Percentiles rank a stretch among this genome's conserved stretches.
phyloP scores from a whole-genome alignment of 2,888 invertebrate species.

The Mimas tiliae region DNA sequence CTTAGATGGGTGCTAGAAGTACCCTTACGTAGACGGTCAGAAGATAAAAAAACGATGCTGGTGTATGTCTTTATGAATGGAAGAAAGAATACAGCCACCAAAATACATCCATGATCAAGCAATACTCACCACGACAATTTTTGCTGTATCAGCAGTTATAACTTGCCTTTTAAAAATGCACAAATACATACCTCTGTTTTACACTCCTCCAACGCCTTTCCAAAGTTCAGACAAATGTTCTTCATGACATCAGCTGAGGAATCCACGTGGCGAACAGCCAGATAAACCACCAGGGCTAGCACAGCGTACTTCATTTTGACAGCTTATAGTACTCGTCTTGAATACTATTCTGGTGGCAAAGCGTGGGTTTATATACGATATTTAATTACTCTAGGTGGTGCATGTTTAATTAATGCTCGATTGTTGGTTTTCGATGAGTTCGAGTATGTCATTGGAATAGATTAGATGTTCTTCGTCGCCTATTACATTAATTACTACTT shows the following conservation, averaged over 20 bases:
- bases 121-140: no score
- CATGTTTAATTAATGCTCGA: constrained; percentile 13
- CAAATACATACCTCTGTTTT: constrained; percentile 51
- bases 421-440: constrained; percentile 3
- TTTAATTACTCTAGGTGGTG: constrained; percentile 7
- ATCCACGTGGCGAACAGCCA: constrained; percentile 41
- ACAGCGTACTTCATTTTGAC: constrained; percentile 29
- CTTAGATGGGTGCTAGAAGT: no score
- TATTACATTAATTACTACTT: constrained; percentile 14
- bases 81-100: no score
- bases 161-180: neutral
- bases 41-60: no score
- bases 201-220: constrained; percentile 53
- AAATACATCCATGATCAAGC: no score
- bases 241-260: constrained; percentile 54
- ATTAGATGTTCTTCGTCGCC: neutral
- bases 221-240: constrained; percentile 46
- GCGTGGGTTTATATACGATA: constrained; percentile 12
- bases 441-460: neutral
- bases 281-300: constrained; percentile 37
- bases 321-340: neutral
- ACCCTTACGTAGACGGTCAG: no score
- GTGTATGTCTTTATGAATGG: no score
- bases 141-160: no score
- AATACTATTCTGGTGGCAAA: neutral